Conservation (phyloP, 2,113 vertebrate species). For the Percopsis transmontana region DNA sequence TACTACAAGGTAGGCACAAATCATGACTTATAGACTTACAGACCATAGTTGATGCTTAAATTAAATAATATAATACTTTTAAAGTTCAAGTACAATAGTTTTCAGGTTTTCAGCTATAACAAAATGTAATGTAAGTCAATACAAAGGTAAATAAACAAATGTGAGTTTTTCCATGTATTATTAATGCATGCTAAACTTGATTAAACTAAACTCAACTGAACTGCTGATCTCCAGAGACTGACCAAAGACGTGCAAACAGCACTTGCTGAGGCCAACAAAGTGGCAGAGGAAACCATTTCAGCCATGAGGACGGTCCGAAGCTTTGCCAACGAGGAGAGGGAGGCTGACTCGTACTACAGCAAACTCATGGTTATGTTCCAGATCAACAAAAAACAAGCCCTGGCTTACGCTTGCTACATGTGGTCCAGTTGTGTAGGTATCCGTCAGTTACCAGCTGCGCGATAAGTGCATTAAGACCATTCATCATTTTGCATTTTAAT, state of each 20-base stretch:
- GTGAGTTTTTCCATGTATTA: neutral
- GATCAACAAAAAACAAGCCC: conserved; percentile 89
- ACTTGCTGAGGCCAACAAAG: conserved; percentile 91
- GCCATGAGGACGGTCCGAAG: conserved; percentile 94
- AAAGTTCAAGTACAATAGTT: too few relatives aligned
- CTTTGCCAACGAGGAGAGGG: conserved; percentile 87
- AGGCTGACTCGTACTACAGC: conserved; percentile 81
- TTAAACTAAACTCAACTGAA: neutral
- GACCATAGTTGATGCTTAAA: neutral
- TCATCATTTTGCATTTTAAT: too few relatives aligned
- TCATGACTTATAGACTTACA: neutral
- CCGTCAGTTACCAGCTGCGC: neutral
- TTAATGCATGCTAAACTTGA: neutral
- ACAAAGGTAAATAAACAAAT: neutral
- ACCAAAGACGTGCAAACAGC: conserved; percentile 90
- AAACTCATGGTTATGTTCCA: conserved; percentile 87
- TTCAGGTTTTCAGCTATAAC: too few relatives aligned
- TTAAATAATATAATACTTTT: neutral
- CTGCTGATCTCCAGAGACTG: conserved; percentile 77
- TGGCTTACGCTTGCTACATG: conserved; percentile 90
- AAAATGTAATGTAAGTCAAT: neutral
- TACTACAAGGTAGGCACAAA: conserved; percentile 88
- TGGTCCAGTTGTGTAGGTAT: conserved; percentile 90
- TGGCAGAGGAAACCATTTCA: conserved; percentile 92
- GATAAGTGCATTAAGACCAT: too few relatives aligned